Base-by-base conservation (phyloP, 2,888 invertebrate species). In the Platypus cylindrus region DNA sequence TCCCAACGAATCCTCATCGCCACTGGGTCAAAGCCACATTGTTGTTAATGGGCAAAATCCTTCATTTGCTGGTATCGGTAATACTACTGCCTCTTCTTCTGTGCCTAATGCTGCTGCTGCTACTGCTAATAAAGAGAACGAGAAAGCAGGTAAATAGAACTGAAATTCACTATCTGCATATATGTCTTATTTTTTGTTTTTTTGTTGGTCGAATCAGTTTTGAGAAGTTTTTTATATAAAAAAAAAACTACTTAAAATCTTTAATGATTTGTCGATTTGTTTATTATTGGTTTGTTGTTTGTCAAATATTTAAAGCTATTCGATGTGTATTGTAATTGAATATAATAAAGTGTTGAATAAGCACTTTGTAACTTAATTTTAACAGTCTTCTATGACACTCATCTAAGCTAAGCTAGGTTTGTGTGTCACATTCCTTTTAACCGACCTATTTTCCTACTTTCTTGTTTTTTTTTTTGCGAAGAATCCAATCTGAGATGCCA, bases 21-120 rank as follows among this genome's bases (percentile, higher is more conserved):
- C 59, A 1, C 55, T 58, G 1, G 59, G 58, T 39, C 56, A 57
- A 22, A 42, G 56, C 5, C 54, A 55, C 1, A 54, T 58, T 1
- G 52, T 59, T 3, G 49, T 54, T 16, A 48, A 50, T 17, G 40
- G 40, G 3, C 39, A 53, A 23, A 43, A n/a, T n/a, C n/a, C n/a
- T n/a, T n/a, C n/a, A n/a, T n/a, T n/a, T n/a, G n/a, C n/a, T n/a
- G n/a, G n/a, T n/a, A n/a, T n/a, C n/a, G n/a, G n/a, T n/a, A n/a
- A n/a, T 17, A 27, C 29, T 16, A 15, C 27, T 8, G 17, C 33
- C n/a, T 9, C 22, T 15, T 16, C 34, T 4, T 17, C 20, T 2
- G 32, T 30, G 4, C 17, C 27, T 3, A 3, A 13, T 14, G 3
- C 27, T 3, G 13, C 27, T 16, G 15, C 13, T 8, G 7, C 4